A percentile compares a stretch with the other conserved stretches of the same genome.
Conservation (phyloP, 1,140 invertebrate species). For the Saccostrea glomerata region DNA sequence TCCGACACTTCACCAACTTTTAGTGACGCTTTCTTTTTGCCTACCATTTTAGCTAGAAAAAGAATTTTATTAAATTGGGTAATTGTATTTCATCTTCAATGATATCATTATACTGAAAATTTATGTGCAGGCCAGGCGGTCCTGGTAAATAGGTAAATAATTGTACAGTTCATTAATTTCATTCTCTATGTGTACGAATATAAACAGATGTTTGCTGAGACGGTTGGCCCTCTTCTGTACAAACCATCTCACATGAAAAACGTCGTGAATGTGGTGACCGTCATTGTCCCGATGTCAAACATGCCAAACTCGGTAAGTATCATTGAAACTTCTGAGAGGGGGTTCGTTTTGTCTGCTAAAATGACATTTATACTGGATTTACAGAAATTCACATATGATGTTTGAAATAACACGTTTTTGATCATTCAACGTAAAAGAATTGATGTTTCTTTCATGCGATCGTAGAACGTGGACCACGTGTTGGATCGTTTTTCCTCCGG, state of each 20-base stretch:
- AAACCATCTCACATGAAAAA: slow-evolving; percentile 77
- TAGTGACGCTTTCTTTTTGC: not conserved
- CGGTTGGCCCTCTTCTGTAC: slow-evolving; percentile 72
- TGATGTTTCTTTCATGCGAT: not conserved
- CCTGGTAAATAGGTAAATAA: too few species aligned
- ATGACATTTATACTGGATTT: not conserved
- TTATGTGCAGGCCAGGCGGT: too few species aligned
- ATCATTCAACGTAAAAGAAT: not conserved
- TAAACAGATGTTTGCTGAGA: slow-evolving; percentile 75
- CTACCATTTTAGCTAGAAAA: too few species aligned
- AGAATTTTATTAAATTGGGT: too few species aligned
- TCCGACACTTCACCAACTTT: not conserved
- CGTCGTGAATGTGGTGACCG: slow-evolving; percentile 72
- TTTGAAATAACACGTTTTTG: not conserved
- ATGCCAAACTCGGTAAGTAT: slow-evolving; percentile 74
- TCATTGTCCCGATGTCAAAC: slow-evolving; percentile 73
- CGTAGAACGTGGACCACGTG: slow-evolving; percentile 72
- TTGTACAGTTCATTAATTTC: too few species aligned
- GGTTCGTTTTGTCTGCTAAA: not conserved
- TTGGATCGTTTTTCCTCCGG: slow-evolving; percentile 75
- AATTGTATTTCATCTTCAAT: too few species aligned
- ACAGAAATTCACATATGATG: not conserved
- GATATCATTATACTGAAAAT: too few species aligned
- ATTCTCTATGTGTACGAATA: too few species aligned
- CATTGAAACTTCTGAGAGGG: not conserved